phyloP scores from a whole-genome alignment of 2,113 vertebrate genomes.

The Burhinus bistriatus region DNA sequence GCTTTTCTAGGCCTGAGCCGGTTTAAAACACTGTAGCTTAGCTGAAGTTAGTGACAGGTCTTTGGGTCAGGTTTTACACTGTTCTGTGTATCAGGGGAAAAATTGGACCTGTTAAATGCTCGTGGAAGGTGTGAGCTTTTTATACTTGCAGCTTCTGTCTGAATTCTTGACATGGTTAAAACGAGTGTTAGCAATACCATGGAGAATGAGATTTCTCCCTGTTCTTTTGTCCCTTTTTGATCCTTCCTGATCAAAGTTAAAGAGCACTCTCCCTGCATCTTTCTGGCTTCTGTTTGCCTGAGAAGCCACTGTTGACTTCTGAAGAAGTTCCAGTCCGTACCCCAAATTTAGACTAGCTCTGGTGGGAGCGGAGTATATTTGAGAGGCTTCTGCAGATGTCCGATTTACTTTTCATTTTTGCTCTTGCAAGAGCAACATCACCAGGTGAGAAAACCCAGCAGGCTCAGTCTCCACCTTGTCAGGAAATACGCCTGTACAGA shows the following conservation, averaged over 20 bases:
- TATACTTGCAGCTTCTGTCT: not conserved
- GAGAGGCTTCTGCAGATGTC: conserved; percentile 3
- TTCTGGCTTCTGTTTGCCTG: not conserved
- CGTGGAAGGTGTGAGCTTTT: not conserved
- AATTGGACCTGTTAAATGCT: not conserved
- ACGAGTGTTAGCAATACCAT: rapidly evolving
- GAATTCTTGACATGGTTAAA: not conserved
- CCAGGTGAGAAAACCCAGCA: conserved; percentile 38
- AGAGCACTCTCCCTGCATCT: not conserved
- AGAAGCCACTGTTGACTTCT: not conserved
- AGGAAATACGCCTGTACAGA: not conserved
- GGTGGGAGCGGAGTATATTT: not conserved
- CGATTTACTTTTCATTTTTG: not conserved
- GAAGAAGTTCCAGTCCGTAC: not conserved
- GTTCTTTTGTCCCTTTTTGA: not conserved
- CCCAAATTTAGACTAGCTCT: not conserved
- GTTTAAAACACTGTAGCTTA: not conserved
- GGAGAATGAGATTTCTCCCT: not conserved
- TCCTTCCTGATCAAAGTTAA: not conserved
- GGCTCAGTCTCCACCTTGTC: not conserved
- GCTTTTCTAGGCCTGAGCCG: not conserved
- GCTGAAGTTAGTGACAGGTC: not conserved
- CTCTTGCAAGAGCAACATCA: not conserved
- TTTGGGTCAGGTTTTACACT: not conserved
- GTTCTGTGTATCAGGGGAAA: not conserved